Evolutionary conservation across 2,888 invertebrate species (phyloP).

Genomic region (Sericinus montela): DNA sequence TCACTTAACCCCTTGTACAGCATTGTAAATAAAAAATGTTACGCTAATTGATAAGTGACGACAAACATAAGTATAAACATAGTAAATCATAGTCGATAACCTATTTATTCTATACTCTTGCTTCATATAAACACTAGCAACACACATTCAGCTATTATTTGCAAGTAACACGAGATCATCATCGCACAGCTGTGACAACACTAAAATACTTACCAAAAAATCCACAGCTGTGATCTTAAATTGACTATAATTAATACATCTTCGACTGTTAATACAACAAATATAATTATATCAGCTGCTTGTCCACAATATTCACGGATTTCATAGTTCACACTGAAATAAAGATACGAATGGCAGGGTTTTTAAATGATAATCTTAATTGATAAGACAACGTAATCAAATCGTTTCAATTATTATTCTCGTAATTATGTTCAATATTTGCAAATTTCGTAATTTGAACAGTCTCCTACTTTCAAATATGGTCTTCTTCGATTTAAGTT

Average conservation of each 20-base stretch:
- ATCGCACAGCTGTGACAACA: constrained; percentile 1
- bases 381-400: constrained; percentile 63
- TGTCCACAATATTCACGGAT: constrained; percentile 37
- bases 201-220: constrained; percentile 12
- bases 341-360: constrained; percentile 55
- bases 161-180: background rate
- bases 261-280: constrained; percentile 15
- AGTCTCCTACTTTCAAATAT: background rate
- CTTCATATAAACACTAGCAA: background rate
- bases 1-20: constrained; percentile 2
- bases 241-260: constrained; percentile 10
- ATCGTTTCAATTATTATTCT: constrained; percentile 43
- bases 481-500: background rate
- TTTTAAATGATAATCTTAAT: constrained; percentile 71
- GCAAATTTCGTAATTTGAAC: constrained; percentile 1
- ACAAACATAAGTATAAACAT: constrained; percentile 1
- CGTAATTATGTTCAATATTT: constrained; percentile 21
- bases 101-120: constrained; percentile 1
- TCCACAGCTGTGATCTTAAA: background rate
- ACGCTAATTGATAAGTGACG: background rate
- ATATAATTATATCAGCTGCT: constrained; percentile 24
- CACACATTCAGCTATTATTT: background rate
- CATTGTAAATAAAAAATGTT: background rate
- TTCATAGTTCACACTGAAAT: constrained; percentile 56
- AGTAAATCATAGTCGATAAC: constrained; percentile 8